Percentiles rank a stretch among this genome's conserved stretches.
Conservation (phyloP, 2,888 invertebrate species). For the Troglohyphantes excavatus region DNA sequence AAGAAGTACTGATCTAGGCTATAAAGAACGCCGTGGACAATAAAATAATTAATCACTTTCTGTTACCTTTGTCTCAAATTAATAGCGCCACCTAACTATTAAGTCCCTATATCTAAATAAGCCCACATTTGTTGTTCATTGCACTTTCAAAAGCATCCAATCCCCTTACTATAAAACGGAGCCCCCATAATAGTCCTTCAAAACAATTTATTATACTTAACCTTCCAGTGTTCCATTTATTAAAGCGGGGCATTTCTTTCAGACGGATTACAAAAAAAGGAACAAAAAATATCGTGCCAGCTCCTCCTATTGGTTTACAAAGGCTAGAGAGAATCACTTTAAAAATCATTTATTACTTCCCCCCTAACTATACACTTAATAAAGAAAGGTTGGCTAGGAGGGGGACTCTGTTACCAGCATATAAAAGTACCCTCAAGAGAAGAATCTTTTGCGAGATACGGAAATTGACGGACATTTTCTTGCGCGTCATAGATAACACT, state of each 20-base stretch:
- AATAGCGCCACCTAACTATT: too few relatives aligned
- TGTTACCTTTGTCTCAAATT: too few relatives aligned
- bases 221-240: conserved; percentile 13
- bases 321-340: conserved; percentile 17
- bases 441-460: not conserved
- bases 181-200: not conserved
- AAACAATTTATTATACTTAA: conserved; percentile 28
- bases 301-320: conserved; percentile 29
- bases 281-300: not conserved
- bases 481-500: not conserved
- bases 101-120: too few relatives aligned
- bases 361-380: conserved; percentile 3
- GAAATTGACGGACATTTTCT: conserved; percentile 1
- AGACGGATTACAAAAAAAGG: not conserved
- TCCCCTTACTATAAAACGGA: not conserved
- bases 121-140: not conserved
- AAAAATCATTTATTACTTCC: conserved; percentile 33
- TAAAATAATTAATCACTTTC: too few relatives aligned
- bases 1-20: too few relatives aligned
- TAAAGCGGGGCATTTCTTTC: not conserved
- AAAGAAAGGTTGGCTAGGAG: not conserved
- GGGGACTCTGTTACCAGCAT: not conserved
- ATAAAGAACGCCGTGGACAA: too few relatives aligned
- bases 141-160: not conserved
- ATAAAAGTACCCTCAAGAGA: not conserved